Evolutionary conservation across 1,140 invertebrate genomes (phyloP), one percentile per base, ranked within the genome.

Genomic region (Philopotamus ludificatus): DNA sequence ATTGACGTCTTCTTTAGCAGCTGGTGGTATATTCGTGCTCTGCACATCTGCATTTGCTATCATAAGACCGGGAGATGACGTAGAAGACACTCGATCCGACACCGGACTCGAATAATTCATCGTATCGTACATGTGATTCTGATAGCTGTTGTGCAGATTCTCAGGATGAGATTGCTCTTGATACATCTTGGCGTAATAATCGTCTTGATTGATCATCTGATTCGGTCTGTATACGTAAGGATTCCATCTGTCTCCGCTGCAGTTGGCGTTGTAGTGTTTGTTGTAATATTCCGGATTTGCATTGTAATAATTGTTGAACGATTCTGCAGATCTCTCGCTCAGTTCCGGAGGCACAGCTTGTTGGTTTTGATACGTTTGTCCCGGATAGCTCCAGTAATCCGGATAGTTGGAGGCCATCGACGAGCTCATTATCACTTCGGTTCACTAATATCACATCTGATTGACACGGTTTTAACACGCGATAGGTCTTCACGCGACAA

Each of bases 331-430:
- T 16, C 15, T n/a, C n/a, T n/a, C n/a, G n/a, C n/a, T n/a, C n/a
- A n/a, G n/a, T n/a, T n/a, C n/a, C n/a, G n/a, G n/a, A n/a, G n/a
- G n/a, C n/a, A n/a, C n/a, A n/a, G n/a, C 51, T 34, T 26, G 51
- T 34, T 8, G 23, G 8, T 54, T 34, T 9, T 25, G 15, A 54
- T 54, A 34, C n/a, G 51, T 8, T 10, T 45, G 34, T 2, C 12
- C 2, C 8, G 57, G 58, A 55, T 55, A 53, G 18, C 42, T 62
- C 65, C 65, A 66, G 23, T 66, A 62, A 18, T 66, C 65, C 25
- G 50, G 51, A 25, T 57, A 60, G 15, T 39, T 53, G 4, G 65
- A 49, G 3, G 65, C 47, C 47, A 53, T 62, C 22, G 58, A 20
- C 22, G 61, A 54, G 49, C 61, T 63, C 61, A 63, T 63, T 54